Conservation (phyloP, 2,113 vertebrate genomes). For the Amblyopsis rosae region DNA sequence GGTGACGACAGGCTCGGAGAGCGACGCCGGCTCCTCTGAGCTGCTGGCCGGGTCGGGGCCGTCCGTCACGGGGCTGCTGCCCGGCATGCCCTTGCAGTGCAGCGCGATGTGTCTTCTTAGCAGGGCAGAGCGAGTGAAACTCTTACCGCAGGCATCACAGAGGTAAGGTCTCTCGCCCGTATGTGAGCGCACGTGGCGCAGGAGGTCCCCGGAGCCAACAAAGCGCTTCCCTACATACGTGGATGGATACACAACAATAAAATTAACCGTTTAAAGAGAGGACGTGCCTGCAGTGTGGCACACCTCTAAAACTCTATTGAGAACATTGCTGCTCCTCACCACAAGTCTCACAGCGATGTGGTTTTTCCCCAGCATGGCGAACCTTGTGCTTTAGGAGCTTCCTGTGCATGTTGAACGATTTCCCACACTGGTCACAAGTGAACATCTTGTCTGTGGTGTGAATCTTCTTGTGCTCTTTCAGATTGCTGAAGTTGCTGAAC, state of each 20-base stretch:
- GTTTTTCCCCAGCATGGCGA: constrained; percentile 88
- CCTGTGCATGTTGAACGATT: constrained; percentile 94
- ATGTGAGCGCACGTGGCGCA: constrained; percentile 89
- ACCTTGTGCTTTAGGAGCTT: constrained; percentile 91
- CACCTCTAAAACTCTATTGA: neutral
- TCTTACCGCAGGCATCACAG: constrained; percentile 87
- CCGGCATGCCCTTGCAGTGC: constrained; percentile 73
- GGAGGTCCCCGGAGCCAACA: constrained; percentile 90
- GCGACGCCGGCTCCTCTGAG: constrained; percentile 34
- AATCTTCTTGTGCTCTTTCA: constrained; percentile 96
- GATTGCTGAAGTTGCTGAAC: constrained; percentile 95
- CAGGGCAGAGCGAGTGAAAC: constrained; percentile 91
- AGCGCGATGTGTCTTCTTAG: constrained; percentile 85
- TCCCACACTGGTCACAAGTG: constrained; percentile 95
- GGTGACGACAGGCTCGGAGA: constrained; percentile 42
- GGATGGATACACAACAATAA: neutral
- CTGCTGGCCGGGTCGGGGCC: constrained; percentile 29
- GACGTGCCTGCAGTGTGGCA: no score
- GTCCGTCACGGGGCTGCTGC: constrained; percentile 17
- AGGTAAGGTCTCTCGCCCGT: constrained; percentile 93
- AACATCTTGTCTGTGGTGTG: constrained; percentile 90
- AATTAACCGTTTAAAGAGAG: neutral
- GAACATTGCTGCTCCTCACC: constrained; percentile 70
- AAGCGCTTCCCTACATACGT: constrained; percentile 85
- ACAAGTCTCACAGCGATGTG: constrained; percentile 91